Evolutionary conservation across 92 coral and sea anemone species (phyloP).

Genomic region (Scolanthus callimorphus): DNA sequence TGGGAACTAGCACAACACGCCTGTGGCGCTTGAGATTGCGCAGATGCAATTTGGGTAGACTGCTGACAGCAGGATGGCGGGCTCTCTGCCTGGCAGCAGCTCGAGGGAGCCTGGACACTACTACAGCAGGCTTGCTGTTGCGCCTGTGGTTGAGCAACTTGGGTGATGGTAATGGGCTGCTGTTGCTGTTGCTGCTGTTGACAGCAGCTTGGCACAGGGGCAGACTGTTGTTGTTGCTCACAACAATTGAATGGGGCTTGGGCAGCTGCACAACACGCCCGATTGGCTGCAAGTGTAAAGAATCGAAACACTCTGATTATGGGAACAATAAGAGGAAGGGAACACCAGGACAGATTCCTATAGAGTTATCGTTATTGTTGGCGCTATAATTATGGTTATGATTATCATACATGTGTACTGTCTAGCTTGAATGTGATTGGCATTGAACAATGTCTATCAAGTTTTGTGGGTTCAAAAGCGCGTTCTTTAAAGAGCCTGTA

Average conservation of each 20-base stretch:
- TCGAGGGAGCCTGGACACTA: constrained; percentile 4
- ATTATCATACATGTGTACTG: no score
- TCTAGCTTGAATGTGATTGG: no score
- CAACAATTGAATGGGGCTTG: neutral
- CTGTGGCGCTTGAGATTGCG: neutral
- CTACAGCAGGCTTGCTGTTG: neutral
- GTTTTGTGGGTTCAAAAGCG: no score
- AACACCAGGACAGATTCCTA: no score
- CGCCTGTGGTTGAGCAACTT: neutral
- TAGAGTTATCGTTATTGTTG: no score
- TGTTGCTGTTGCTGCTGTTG: neutral
- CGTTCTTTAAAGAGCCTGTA: no score
- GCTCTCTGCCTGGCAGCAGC: neutral
- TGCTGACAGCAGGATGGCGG: constrained; percentile 3
- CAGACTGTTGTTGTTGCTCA: neutral
- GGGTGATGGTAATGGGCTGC: no score
- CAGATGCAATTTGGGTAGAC: no score
- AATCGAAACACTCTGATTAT: no score
- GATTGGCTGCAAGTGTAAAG: neutral
- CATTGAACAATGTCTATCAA: no score
- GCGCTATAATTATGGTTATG: no score
- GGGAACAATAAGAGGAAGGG: no score
- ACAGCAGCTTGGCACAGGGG: neutral
- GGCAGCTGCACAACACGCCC: neutral
- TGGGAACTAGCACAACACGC: neutral